phyloP scores from a whole-genome alignment of 2,888 invertebrate genomes.

The Lordiphosa andalusiaca region DNA sequence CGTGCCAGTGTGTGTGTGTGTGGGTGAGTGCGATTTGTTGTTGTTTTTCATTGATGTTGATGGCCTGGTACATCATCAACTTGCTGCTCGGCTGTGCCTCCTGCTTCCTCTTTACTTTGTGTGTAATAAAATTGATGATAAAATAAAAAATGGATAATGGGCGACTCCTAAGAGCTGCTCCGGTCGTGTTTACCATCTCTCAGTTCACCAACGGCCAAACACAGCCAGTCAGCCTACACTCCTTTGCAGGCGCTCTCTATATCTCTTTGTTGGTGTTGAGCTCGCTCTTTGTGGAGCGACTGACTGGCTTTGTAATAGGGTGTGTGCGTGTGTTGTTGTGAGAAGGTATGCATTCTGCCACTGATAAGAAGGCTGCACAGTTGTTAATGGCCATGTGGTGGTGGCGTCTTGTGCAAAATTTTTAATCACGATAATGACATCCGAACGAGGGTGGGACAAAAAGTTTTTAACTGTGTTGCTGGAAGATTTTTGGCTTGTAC shows the following conservation, averaged over 20 bases:
- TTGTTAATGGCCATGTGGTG: slow-evolving; percentile 55
- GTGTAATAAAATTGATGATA: slow-evolving; percentile 74
- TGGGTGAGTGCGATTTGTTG: slow-evolving; percentile 30
- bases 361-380: slow-evolving; percentile 66
- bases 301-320: neutral
- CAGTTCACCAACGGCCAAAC: slow-evolving; percentile 26
- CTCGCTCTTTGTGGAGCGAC: slow-evolving; percentile 3
- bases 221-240: slow-evolving; percentile 1
- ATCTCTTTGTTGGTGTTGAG: slow-evolving; percentile 25
- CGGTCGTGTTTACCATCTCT: slow-evolving; percentile 34
- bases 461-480: slow-evolving; percentile 3
- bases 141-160: slow-evolving; percentile 76
- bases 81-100: slow-evolving; percentile 49
- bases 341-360: slow-evolving; percentile 26
- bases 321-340: slow-evolving; percentile 11
- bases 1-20: no score
- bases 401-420: slow-evolving; percentile 46
- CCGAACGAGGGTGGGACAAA: slow-evolving; percentile 10
- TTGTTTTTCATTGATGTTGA: slow-evolving; percentile 44
- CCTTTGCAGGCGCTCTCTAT: slow-evolving; percentile 26
- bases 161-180: slow-evolving; percentile 62
- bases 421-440: slow-evolving; percentile 71
- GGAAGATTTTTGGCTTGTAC: no score
- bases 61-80: slow-evolving; percentile 50
- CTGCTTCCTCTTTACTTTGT: slow-evolving; percentile 52